These are phyloP conservation scores for Probosciger aterrimus DNA, from an alignment of 2,113 vertebrate species.

Conservation along the genomic window DNA sequence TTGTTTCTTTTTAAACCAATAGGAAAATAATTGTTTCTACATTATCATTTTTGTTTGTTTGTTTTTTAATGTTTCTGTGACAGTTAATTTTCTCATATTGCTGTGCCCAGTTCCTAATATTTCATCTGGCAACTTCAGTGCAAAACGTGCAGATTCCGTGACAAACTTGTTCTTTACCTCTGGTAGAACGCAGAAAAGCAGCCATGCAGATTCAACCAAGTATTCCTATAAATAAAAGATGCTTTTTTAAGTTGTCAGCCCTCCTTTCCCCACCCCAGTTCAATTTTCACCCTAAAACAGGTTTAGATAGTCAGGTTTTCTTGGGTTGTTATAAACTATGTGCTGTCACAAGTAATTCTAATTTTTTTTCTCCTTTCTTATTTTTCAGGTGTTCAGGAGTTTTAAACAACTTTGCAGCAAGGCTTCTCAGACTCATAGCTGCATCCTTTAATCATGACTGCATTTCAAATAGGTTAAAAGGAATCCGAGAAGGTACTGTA, in stretches of 20 bases:
- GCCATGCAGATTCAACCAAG: not conserved
- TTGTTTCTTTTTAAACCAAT: not conserved
- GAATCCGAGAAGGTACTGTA: constrained; percentile 73
- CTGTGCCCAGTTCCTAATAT: not conserved
- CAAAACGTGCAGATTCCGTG: not conserved
- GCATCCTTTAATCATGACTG: constrained; percentile 73
- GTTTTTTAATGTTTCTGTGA: not conserved
- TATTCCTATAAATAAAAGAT: not conserved
- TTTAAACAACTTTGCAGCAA: constrained; percentile 42
- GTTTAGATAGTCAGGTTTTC: not conserved
- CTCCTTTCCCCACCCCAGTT: not conserved
- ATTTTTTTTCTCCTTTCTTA: constrained; percentile 35
- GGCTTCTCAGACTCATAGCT: constrained; percentile 51
- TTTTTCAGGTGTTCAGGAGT: constrained; percentile 70
- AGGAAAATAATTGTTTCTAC: not conserved
- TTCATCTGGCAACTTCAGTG: not conserved
- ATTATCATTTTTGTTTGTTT: too few species aligned
- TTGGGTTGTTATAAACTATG: not conserved
- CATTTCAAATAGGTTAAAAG: constrained; percentile 76
- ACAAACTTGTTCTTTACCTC: not conserved
- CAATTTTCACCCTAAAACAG: not conserved
- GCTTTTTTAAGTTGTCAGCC: not conserved
- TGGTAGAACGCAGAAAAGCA: not conserved
- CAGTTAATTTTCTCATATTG: not conserved
- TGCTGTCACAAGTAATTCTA: not conserved